These are phyloP conservation scores for Sesia apiformis DNA, from an alignment of 2,888 invertebrate genomes.

Conservation along the genomic window DNA sequence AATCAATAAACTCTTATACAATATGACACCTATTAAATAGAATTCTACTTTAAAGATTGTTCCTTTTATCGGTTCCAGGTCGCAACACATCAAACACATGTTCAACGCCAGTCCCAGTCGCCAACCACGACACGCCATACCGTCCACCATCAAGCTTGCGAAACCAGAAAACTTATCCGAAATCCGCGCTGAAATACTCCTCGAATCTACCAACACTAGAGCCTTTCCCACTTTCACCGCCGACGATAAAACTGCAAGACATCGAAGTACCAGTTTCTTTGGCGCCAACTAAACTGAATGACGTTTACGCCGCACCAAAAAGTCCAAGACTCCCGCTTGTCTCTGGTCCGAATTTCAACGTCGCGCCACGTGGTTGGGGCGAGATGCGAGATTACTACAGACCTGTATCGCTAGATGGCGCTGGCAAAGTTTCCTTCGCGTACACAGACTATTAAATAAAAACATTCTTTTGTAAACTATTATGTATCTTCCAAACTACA, in stretches of 20 bases:
- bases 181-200: slow-evolving; percentile 56
- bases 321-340: slow-evolving; percentile 54
- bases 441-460: slow-evolving; percentile 70
- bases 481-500: not conserved
- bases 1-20: too few relatives aligned
- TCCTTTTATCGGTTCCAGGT: slow-evolving; percentile 33
- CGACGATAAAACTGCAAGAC: slow-evolving; percentile 42
- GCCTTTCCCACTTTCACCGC: slow-evolving; percentile 59
- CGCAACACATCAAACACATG: slow-evolving; percentile 65
- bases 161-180: slow-evolving; percentile 64
- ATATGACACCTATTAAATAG: too few relatives aligned
- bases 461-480: not conserved
- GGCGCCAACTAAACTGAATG: slow-evolving; percentile 64
- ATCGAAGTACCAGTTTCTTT: slow-evolving; percentile 49
- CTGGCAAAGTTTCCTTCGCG: slow-evolving; percentile 35
- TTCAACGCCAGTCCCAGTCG: slow-evolving; percentile 57
- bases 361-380: slow-evolving; percentile 88
- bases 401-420: slow-evolving; percentile 81
- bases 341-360: slow-evolving; percentile 82
- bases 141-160: slow-evolving; percentile 64
- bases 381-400: slow-evolving; percentile 80
- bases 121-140: slow-evolving; percentile 66
- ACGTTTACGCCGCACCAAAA: slow-evolving; percentile 61
- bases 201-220: slow-evolving; percentile 59
- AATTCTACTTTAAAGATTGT: too few relatives aligned